Base-by-base conservation (phyloP, 2,797 vertebrate species). In the Diglossa cyanea region DNA sequence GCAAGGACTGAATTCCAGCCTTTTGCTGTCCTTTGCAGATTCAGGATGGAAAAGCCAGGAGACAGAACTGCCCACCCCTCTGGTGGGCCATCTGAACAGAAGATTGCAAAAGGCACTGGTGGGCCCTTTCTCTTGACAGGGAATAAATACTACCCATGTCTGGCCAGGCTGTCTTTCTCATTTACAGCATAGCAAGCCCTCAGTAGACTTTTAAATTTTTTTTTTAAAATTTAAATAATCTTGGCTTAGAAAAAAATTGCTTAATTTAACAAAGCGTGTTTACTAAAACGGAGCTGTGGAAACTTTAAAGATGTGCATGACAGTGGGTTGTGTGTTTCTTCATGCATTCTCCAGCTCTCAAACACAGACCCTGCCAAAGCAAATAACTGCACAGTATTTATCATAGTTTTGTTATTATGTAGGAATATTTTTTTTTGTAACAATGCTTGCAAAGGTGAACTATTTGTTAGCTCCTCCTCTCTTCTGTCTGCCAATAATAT, bases 351-450 rank as follows among this genome's bases (percentile, higher is more conserved):
- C 45, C 82, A 74, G 78, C 61, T 85, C 85, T 93, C 77, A 96
- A 96, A 91, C 86, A 74, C 88, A 93, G 62, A 61, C 60, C 13
- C 23, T 18, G 93, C 96, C 96, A 97, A 97, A 95, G 81, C 86
- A 98, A 97, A 95, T 95, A 97, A 65, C 92, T 62, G 67, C 88
- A 85, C 79, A 44, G 88, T 95, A 96, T 97, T 96, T 96, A 95
- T 97, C 95, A 87, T 85, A 86, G 92, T 68, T 96, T 91, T 96
- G 87, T 96, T 90, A 93, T 85, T 77, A 73, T 68, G 95, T 71
- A 93, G 87, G 93, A 96, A 95, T 95, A 88, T 73, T 90, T 95
- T 94, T 94, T 91, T 93, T 73, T 95, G 76, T 93, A 85, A 87
- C 68, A 42, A 53, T 75, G 55, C 78, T 88, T 90, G 63, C 54